Evolutionary conservation across 2,888 invertebrate genomes (phyloP).

Genomic region (Eilema griseolum): DNA sequence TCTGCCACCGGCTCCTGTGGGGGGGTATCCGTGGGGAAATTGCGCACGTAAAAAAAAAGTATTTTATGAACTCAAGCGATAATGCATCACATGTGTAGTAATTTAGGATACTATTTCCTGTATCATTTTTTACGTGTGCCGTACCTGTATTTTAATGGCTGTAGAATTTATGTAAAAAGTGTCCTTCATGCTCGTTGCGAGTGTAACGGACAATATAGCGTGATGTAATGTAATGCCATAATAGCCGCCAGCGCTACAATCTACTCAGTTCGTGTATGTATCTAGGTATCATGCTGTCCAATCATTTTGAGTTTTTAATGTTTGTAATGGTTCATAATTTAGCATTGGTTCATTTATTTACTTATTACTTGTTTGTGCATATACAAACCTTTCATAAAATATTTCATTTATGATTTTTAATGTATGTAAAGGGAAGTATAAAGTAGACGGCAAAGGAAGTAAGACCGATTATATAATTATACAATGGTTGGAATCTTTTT

Average conservation of each 20-base stretch:
- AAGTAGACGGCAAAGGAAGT: too few relatives aligned
- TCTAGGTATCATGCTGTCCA: constrained; percentile 4
- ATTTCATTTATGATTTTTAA: too few relatives aligned
- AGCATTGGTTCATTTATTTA: background rate
- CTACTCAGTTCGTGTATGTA: constrained; percentile 15
- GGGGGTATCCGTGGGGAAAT: too few relatives aligned
- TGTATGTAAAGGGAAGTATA: too few relatives aligned
- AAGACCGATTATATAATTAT: too few relatives aligned
- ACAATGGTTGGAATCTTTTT: too few relatives aligned
- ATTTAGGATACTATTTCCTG: constrained; percentile 23
- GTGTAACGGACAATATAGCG: constrained; percentile 50
- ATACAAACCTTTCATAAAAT: background rate
- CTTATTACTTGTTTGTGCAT: background rate
- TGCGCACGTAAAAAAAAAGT: too few relatives aligned
- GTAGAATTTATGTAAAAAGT: constrained; percentile 41
- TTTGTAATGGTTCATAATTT: background rate
- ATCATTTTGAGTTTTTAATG: constrained; percentile 33
- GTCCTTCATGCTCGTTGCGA: constrained; percentile 43
- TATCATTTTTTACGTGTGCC: constrained; percentile 6
- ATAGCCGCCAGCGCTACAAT: constrained; percentile 23
- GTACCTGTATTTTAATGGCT: constrained; percentile 2
- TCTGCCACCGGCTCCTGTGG: too few relatives aligned
- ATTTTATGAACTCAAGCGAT: constrained; percentile 11
- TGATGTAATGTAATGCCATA: constrained; percentile 56
- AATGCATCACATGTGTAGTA: constrained; percentile 18